Percentiles rank a stretch among this genome's conserved stretches.
Evolutionary conservation across 2,113 vertebrate species (phyloP).

Genomic region (Amphiprion percula): DNA sequence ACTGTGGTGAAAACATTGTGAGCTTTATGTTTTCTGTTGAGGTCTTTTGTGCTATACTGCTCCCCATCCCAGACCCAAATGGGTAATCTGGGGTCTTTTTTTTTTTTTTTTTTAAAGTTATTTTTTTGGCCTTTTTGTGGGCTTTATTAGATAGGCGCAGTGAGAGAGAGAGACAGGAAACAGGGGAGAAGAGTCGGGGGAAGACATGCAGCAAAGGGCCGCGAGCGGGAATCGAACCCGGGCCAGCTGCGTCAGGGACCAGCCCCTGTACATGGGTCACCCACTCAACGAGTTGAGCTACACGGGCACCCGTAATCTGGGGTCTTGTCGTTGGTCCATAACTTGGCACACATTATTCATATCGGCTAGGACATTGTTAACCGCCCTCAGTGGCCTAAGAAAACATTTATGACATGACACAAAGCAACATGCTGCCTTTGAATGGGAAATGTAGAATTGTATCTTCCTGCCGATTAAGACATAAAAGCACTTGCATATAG

Average conservation of each 20-base stretch:
- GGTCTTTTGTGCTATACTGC: not conserved
- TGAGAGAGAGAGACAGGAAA: no score
- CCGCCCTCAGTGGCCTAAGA: constrained; percentile 4
- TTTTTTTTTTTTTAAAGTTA: no score
- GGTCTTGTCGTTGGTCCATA: constrained; percentile 25
- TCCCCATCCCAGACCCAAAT: not conserved
- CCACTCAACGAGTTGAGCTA: no score
- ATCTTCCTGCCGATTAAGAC: constrained; percentile 2
- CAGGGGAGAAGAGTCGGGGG: no score
- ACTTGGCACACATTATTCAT: constrained; percentile 15
- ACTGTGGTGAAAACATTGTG: not conserved
- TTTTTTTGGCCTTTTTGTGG: no score
- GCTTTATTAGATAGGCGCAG: no score
- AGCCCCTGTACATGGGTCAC: no score
- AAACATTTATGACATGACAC: constrained; percentile 21
- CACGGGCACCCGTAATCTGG: no score
- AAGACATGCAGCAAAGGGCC: no score
- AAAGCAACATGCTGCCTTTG: not conserved
- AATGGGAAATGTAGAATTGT: not conserved
- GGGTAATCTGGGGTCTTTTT: constrained; percentile 34
- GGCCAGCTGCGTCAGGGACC: no score
- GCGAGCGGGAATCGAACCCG: no score
- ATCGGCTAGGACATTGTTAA: constrained; percentile 23
- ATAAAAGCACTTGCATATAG: not conserved
- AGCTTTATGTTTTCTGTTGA: not conserved